Conservation (phyloP, 1,140 invertebrate genomes). For the Diprion similis region DNA sequence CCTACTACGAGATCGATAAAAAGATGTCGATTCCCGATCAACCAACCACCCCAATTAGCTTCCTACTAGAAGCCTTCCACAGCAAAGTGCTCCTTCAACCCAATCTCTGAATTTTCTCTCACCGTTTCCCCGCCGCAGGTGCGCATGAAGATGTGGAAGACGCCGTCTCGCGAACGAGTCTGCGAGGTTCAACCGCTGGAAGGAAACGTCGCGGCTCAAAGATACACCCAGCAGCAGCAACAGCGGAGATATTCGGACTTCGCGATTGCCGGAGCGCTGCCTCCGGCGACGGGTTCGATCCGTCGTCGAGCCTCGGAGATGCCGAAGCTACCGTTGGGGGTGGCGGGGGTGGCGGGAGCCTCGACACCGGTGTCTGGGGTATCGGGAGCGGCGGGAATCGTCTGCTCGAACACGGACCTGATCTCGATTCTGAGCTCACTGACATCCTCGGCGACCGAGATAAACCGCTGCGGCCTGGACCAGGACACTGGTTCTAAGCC, state of each 20-base stretch:
- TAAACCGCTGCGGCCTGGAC: conserved; percentile 66
- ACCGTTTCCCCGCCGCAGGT: conserved; percentile 46
- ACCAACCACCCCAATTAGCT: too few relatives aligned
- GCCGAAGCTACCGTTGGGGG: conserved; percentile 49
- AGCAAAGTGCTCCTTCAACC: too few relatives aligned
- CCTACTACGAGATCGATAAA: too few relatives aligned
- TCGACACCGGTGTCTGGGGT: conserved; percentile 33
- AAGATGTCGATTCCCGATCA: too few relatives aligned
- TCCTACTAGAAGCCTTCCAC: too few relatives aligned
- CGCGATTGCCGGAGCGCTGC: conserved; percentile 61
- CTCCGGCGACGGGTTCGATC: conserved; percentile 41
- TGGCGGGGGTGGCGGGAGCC: conserved; percentile 54
- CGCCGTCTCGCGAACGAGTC: conserved; percentile 74
- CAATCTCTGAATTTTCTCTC: too few relatives aligned
- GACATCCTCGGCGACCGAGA: conserved; percentile 81
- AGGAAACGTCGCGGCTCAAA: conserved; percentile 63
- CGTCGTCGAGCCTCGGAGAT: conserved; percentile 71
- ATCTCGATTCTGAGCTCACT: conserved; percentile 79
- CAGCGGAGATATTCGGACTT: conserved; percentile 78
- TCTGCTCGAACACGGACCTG: conserved; percentile 82
- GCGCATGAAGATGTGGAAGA: conserved; percentile 82
- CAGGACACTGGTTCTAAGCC: conserved; percentile 23
- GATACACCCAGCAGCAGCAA: conserved; percentile 62
- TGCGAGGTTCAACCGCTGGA: conserved; percentile 81
- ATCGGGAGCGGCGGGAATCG: conserved; percentile 63